phyloP scores from a whole-genome alignment of 2,888 invertebrate species.

The Drosophila percnosoma region DNA sequence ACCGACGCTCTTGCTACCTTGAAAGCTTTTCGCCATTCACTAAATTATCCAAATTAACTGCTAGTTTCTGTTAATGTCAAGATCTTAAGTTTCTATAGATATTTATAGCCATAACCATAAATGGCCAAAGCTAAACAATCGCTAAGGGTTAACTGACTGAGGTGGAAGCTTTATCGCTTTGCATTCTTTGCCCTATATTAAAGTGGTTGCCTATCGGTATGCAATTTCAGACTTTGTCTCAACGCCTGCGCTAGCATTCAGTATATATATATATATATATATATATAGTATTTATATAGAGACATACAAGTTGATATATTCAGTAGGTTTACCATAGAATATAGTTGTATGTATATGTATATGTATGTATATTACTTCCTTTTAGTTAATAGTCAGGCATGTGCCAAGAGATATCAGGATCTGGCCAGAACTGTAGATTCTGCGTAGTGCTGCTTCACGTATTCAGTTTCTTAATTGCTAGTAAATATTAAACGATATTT shows the following conservation, averaged over 20 bases:
- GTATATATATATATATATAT: constrained; percentile 13
- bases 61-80: background rate
- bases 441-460: constrained; percentile 7
- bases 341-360: background rate
- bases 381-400: background rate
- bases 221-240: constrained; percentile 62
- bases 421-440: background rate
- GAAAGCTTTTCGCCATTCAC: background rate
- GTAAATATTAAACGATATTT: constrained; percentile 31
- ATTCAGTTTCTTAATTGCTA: constrained; percentile 32
- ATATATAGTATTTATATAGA: constrained; percentile 5
- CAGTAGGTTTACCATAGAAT: constrained; percentile 1
- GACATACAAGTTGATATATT: constrained; percentile 10
- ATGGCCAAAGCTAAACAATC: constrained; percentile 4
- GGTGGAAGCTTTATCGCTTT: constrained; percentile 18
- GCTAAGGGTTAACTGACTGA: constrained; percentile 5
- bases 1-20: background rate
- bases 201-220: constrained; percentile 28
- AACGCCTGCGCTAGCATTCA: constrained; percentile 33
- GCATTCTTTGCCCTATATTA: constrained; percentile 10
- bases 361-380: background rate
- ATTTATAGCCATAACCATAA: background rate
- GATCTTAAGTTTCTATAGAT: background rate
- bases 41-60: background rate
- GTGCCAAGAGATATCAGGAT: background rate